phyloP scores from a whole-genome alignment of 2,797 vertebrate species.

The Helostoma temminkii region DNA sequence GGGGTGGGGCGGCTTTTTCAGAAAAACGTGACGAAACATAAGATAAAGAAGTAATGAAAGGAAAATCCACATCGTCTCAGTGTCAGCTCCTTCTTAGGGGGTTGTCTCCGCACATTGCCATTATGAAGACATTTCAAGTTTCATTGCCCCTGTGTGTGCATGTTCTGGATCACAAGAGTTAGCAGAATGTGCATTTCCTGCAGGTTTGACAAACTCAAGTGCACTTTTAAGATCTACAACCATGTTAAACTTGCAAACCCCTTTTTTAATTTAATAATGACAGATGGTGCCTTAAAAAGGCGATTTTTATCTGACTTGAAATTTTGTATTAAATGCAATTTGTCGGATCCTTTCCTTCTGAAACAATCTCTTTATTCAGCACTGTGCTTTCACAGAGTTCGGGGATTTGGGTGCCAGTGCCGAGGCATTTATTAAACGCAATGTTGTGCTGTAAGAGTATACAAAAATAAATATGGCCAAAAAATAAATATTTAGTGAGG shows the following conservation, averaged over 20 bases:
- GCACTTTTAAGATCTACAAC: conserved; percentile 3
- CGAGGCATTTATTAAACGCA: no score
- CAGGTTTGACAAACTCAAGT: conserved; percentile 24
- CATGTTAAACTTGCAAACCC: background rate
- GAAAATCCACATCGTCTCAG: conserved; percentile 9
- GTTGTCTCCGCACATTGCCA: background rate
- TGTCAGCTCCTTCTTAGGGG: conserved; percentile 12
- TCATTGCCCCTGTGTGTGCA: background rate
- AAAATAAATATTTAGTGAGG: no score
- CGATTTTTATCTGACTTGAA: background rate
- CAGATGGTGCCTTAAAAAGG: background rate
- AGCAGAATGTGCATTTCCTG: conserved; percentile 18
- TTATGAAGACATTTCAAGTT: conserved; percentile 11
- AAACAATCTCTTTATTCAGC: background rate
- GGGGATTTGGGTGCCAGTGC: no score
- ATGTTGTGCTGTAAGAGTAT: no score
- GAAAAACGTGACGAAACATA: conserved; percentile 10
- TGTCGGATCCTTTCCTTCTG: background rate
- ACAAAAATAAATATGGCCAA: no score
- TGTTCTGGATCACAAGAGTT: background rate
- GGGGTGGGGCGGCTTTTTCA: conserved; percentile 12
- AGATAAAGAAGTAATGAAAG: conserved; percentile 21
- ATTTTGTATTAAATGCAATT: background rate
- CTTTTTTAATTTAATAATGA: background rate
- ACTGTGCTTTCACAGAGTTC: background rate